These are phyloP conservation scores for Caradrina kadenii DNA, from an alignment of 2,888 invertebrate genomes.

Conservation along the genomic window DNA sequence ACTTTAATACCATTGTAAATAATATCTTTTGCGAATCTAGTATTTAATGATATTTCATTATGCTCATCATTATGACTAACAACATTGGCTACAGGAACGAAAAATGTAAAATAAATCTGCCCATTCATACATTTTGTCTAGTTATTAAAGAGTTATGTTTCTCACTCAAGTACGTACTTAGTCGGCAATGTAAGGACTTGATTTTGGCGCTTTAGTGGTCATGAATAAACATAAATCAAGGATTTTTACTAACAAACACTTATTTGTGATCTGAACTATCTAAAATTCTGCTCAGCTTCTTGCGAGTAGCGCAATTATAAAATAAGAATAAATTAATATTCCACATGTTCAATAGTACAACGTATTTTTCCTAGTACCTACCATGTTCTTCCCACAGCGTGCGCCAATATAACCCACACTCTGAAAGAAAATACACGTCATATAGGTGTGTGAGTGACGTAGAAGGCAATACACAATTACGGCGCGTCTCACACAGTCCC, in stretches of 20 bases:
- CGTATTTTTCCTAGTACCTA: background rate
- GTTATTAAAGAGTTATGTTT: too few species aligned
- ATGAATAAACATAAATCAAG: too few species aligned
- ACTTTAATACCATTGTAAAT: too few species aligned
- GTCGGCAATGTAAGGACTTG: too few species aligned
- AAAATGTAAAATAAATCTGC: too few species aligned
- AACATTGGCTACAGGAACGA: too few species aligned
- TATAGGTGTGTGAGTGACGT: conserved; percentile 61
- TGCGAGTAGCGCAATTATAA: background rate
- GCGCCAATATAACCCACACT: conserved; percentile 39
- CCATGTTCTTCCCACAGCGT: background rate
- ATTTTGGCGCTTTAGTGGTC: too few species aligned
- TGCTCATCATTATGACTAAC: too few species aligned
- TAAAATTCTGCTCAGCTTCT: background rate
- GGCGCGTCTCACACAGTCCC: conserved; percentile 85
- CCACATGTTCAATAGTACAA: background rate
- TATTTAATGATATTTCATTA: too few species aligned
- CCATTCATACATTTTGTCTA: too few species aligned
- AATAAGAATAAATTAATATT: background rate
- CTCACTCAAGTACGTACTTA: too few species aligned
- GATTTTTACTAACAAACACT: background rate
- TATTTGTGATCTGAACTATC: background rate
- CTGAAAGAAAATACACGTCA: background rate
- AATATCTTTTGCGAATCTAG: too few species aligned
- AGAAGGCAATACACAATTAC: conserved; percentile 70